These are phyloP conservation scores for Drosophila tsacasi DNA, from an alignment of 1,140 invertebrate species.

Conservation along the genomic window DNA sequence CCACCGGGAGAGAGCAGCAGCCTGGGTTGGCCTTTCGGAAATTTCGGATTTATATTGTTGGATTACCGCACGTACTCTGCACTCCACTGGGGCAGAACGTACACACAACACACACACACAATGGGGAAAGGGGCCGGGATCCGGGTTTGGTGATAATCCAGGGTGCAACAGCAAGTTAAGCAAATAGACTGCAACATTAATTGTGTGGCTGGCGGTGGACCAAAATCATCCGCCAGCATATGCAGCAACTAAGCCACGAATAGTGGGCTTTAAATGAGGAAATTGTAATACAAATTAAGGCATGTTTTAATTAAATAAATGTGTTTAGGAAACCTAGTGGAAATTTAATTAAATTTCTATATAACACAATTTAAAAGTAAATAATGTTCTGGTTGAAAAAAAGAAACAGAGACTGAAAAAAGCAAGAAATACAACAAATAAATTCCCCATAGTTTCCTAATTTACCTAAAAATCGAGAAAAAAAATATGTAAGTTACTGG, in stretches of 20 bases:
- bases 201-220: constrained; percentile 71
- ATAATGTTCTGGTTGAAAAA: too few relatives aligned
- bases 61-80: constrained; percentile 69
- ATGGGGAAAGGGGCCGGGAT: constrained; percentile 17
- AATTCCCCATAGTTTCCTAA: too few relatives aligned
- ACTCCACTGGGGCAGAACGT: constrained; percentile 65
- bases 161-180: constrained; percentile 74
- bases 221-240: constrained; percentile 21
- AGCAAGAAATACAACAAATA: background rate
- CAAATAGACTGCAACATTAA: constrained; percentile 84
- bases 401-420: too few relatives aligned
- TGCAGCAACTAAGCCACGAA: constrained; percentile 6
- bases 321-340: too few relatives aligned
- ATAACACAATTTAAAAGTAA: background rate
- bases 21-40: constrained; percentile 33
- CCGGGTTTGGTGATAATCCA: constrained; percentile 31
- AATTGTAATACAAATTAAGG: background rate
- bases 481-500: too few relatives aligned
- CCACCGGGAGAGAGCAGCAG: background rate
- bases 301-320: background rate
- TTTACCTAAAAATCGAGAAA: too few relatives aligned
- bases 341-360: too few relatives aligned
- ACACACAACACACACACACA: constrained; percentile 32
- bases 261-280: constrained; percentile 11
- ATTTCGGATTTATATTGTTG: constrained; percentile 79